A percentile compares a stretch with the other conserved stretches of the same genome.
phyloP scores from a whole-genome alignment of 2,113 vertebrate genomes.

The Cyanoramphus novaezelandiae region DNA sequence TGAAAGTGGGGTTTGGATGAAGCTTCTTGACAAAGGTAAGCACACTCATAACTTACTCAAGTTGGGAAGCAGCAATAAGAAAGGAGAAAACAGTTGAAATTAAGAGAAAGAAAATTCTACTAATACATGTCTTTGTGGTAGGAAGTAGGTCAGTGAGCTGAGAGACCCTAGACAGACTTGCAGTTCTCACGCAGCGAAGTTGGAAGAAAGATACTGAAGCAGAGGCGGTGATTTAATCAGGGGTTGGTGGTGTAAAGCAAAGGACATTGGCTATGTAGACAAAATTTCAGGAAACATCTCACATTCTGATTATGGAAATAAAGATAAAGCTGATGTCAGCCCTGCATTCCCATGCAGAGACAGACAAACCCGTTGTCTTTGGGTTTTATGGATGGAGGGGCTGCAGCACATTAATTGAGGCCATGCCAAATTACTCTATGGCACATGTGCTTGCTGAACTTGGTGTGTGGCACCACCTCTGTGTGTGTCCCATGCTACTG shows the following conservation, averaged over 20 bases:
- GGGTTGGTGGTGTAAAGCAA: neutral
- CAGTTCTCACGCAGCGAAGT: neutral
- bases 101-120: neutral
- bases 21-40: neutral
- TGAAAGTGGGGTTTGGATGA: neutral
- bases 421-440: neutral
- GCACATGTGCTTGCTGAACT: neutral
- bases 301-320: neutral
- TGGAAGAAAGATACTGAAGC: neutral
- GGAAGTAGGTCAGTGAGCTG: slow-evolving; percentile 14
- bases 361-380: neutral
- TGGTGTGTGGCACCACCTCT: neutral
- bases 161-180: neutral
- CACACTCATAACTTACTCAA: neutral
- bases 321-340: neutral
- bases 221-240: neutral
- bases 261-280: neutral
- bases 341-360: neutral
- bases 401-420: slow-evolving; percentile 12
- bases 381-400: neutral
- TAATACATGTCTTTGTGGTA: neutral
- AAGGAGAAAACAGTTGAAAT: neutral
- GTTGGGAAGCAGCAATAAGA: neutral
- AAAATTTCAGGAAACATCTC: neutral
- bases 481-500: neutral